Conservation (phyloP, 2,113 vertebrate genomes). For the Carollia perspicillata region DNA sequence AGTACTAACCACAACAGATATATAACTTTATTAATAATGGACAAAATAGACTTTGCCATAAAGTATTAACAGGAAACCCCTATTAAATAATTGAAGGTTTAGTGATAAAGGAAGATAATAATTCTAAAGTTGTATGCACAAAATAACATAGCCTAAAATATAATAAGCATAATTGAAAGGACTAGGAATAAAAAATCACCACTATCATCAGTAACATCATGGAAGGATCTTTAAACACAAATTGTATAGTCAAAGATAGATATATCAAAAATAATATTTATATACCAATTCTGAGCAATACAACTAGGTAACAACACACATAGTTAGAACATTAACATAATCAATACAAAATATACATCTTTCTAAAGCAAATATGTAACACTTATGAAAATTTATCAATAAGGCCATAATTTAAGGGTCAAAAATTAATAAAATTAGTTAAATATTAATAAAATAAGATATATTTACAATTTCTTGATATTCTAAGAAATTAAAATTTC, state of each 20-base stretch:
- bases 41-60: not conserved
- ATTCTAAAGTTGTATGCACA: not conserved
- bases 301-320: not conserved
- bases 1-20: not conserved
- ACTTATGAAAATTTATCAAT: not conserved
- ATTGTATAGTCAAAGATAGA: not conserved
- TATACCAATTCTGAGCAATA: not conserved
- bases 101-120: not conserved
- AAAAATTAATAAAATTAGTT: not conserved
- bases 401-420: not conserved
- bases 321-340: not conserved
- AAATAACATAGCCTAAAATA: not conserved
- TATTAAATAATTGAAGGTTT: not conserved
- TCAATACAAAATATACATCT: not conserved
- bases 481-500: not conserved
- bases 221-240: not conserved
- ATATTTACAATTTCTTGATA: not conserved
- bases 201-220: not conserved
- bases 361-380: not conserved
- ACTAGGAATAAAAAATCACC: not conserved
- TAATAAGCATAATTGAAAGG: not conserved
- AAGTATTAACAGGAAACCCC: not conserved
- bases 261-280: not conserved
- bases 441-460: not conserved
- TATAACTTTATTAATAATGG: not conserved